Base-by-base conservation (phyloP, 2,888 invertebrate genomes). In the Elegia similella region DNA sequence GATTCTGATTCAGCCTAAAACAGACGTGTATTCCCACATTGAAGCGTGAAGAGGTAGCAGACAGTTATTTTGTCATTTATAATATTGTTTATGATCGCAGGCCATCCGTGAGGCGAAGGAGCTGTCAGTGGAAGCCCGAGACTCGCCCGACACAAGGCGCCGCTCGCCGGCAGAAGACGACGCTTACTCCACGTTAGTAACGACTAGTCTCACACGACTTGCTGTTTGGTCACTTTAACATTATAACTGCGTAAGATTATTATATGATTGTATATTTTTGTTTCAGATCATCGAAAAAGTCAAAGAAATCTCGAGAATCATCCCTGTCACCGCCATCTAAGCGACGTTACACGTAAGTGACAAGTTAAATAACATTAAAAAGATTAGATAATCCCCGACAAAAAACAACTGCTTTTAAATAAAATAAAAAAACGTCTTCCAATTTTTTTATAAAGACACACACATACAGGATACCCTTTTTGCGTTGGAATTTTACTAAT, bases 251-350 rank as follows among this genome's bases (percentile, higher is more conserved):
- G 2, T 34, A 34, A 34, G 23, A 3, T 23, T 23, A 23, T 23
- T 23, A 23, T 23, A 12, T 12, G 12, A 3, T 38, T 38, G 3
- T 38, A 10, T 10, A 0, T n/a, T 3, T 38, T 38, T 5, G 38
- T 80, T 76, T 6, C 70, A 86, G 83, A n/a, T 74, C 87, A 7
- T 88, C 89, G 1, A 90, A 84, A 64, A 92, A 92, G 62, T 89
- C 91, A 0, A 92, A 92, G 70, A 90, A 89, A 66, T 91, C 92
- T 0, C 80, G 88, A 30, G 92, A 92, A 53, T 76, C 82, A 0
- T 86, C 92, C 1, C 59, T 86, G 42, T 92, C 92, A 1, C 91
- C 92, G 32, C 90, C 91, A 1, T 81, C 81, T 29, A 90, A 90
- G 63, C 75, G 86, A 52, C 75, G 91, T 23, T 77, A 88, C 59